Evolutionary conservation across 2,113 vertebrate species (phyloP).

Genomic region (Odobenus rosmarus): DNA sequence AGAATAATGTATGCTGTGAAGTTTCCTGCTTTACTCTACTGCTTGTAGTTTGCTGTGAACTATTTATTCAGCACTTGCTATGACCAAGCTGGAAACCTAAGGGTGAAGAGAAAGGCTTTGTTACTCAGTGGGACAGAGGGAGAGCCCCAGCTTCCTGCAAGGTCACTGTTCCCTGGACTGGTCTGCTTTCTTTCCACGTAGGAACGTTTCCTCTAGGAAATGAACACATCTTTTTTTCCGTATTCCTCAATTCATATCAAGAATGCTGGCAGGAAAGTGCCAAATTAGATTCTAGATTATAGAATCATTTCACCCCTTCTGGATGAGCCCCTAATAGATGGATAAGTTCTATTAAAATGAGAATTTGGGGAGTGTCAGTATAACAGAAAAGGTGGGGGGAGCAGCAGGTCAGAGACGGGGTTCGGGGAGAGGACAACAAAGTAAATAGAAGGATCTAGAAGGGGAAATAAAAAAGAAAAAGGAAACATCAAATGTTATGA

Average conservation of each 20-base stretch:
- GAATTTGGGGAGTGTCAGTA: neutral
- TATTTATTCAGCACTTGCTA: conserved; percentile 29
- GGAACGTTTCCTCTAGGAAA: neutral
- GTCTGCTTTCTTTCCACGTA: neutral
- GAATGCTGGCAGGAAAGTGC: neutral
- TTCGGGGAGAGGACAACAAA: neutral
- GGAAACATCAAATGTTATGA: too few species aligned
- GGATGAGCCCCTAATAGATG: neutral
- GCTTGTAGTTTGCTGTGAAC: neutral
- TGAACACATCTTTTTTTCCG: neutral
- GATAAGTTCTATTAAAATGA: neutral
- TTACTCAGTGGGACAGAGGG: neutral
- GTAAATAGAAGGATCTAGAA: neutral
- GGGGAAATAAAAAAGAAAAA: neutral
- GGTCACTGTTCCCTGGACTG: neutral
- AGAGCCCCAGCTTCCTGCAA: neutral
- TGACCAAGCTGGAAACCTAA: neutral
- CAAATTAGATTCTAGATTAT: neutral
- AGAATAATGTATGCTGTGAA: neutral
- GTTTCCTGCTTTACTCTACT: neutral
- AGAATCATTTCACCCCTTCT: neutral
- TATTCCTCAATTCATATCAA: neutral
- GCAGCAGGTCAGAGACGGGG: neutral
- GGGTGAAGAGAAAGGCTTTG: neutral
- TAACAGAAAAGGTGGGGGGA: neutral